Percentiles rank a stretch among this genome's conserved stretches.
These are phyloP conservation scores for Gobio gobio DNA, from an alignment of 2,113 vertebrate genomes.

Conservation along the genomic window DNA sequence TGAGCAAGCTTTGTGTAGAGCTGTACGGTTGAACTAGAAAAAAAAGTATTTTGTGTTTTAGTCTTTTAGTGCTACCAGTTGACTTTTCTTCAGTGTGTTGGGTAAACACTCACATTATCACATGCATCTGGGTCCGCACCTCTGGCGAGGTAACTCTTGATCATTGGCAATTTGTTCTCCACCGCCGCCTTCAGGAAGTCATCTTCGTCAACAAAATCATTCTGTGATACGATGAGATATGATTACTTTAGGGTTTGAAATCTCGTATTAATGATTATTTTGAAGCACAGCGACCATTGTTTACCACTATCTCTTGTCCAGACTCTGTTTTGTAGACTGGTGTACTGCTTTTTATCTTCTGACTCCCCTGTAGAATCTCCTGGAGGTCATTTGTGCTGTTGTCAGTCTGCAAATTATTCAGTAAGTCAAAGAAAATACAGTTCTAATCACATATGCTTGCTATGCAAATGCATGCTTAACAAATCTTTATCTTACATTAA, in stretches of 20 bases:
- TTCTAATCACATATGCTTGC: not conserved
- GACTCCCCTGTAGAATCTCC: constrained; percentile 88
- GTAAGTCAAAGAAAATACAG: not conserved
- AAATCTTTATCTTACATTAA: constrained; percentile 30
- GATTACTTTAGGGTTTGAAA: not conserved
- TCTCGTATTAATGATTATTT: not conserved
- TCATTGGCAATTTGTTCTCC: constrained; percentile 77
- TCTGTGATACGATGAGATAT: constrained; percentile 59
- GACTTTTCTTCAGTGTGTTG: not conserved
- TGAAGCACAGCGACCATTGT: constrained; percentile 31
- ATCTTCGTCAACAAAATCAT: constrained; percentile 72
- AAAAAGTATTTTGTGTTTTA: constrained; percentile 12
- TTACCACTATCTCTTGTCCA: constrained; percentile 80
- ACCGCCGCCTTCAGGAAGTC: constrained; percentile 77
- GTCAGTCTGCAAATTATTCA: constrained; percentile 68
- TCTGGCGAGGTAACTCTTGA: constrained; percentile 79
- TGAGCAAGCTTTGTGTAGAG: constrained; percentile 89
- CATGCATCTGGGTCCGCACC: constrained; percentile 74
- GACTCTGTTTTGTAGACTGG: constrained; percentile 75
- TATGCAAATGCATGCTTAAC: not conserved
- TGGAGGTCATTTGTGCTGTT: constrained; percentile 91
- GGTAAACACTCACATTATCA: constrained; percentile 74
- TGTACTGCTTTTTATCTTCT: constrained; percentile 84
- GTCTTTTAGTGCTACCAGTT: not conserved
- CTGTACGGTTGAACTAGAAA: constrained; percentile 87